Evolutionary conservation across 1,140 invertebrate genomes (phyloP), one percentile per base, ranked within the genome.

Genomic region (Cotesia vestalis): DNA sequence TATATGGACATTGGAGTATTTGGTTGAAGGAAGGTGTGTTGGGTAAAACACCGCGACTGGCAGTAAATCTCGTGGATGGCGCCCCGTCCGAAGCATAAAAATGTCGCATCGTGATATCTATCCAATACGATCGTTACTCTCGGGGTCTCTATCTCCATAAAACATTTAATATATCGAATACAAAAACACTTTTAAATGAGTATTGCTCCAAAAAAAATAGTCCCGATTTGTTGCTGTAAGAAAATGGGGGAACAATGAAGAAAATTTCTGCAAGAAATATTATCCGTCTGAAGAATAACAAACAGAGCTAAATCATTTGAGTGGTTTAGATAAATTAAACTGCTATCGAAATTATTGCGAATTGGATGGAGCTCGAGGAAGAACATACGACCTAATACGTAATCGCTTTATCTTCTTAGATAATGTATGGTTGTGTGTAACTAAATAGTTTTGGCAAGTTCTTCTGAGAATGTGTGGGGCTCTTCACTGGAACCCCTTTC

Each of bases 61-160:
- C 74, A 78, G 64, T 77, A 77, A 79, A 81, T 81, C 73, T 75
- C 75, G 57, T 51, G 60, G 35, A 70, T 76, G 72, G 74, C 75
- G 76, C 76, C 74, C 76, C 61, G 73, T 74, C 73, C 73, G 53
- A 70, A 20, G 68, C 73, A 79, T 80, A 81, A 81, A 81, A 79
- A 79, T 76, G 77, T 79, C 78, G 76, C 76, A 64, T 67, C 66
- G 40, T 73, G 76, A 78, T 80, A 79, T 81, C 75, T 76, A 76
- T 72, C 73, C 64, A 75, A 79, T 78, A 70, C 62, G 60, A 79
- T 77, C 76, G 40, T 66, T 66, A 40, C 52, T 20, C 73, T 61
- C 52, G n/a, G 12, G 55, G 38, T 66, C 61, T 66, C 55, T 69
- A 53, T 63, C 17, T 34, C 40, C 11, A 46, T 46, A 46, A 46